These are phyloP conservation scores for Minunthozetes semirufus DNA, from an alignment of 2,888 invertebrate species.

Conservation along the genomic window DNA sequence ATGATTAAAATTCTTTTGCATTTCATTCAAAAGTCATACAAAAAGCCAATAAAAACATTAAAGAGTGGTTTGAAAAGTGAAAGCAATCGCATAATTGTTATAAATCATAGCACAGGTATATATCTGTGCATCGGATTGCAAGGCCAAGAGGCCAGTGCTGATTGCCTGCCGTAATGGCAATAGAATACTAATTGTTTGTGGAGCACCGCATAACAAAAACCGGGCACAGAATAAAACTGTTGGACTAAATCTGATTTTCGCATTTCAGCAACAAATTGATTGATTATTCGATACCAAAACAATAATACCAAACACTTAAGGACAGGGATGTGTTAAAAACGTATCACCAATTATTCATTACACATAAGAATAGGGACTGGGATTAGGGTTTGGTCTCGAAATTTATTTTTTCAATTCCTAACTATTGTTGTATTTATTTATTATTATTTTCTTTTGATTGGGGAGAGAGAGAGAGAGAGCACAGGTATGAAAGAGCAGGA, in stretches of 20 bases:
- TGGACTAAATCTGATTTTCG: background rate
- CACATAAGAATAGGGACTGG: background rate
- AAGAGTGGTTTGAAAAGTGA: background rate
- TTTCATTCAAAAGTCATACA: too few species aligned
- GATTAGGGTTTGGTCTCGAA: background rate
- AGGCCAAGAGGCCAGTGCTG: background rate
- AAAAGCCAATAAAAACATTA: too few species aligned
- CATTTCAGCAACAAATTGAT: background rate
- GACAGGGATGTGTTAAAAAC: background rate
- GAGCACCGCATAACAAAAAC: background rate
- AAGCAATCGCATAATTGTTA: background rate
- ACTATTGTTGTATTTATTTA: background rate
- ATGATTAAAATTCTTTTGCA: background rate
- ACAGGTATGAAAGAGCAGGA: background rate
- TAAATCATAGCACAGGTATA: background rate
- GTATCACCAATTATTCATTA: background rate
- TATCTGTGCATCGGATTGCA: background rate
- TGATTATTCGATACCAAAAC: background rate
- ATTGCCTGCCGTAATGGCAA: too few species aligned
- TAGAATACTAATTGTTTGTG: too few species aligned
- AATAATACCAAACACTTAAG: background rate
- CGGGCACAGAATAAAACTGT: background rate
- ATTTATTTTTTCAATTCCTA: background rate
- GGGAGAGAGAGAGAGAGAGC: background rate
- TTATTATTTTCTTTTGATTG: background rate